phyloP scores from a whole-genome alignment of 2,113 vertebrate species.

The Ahaetulla prasina region DNA sequence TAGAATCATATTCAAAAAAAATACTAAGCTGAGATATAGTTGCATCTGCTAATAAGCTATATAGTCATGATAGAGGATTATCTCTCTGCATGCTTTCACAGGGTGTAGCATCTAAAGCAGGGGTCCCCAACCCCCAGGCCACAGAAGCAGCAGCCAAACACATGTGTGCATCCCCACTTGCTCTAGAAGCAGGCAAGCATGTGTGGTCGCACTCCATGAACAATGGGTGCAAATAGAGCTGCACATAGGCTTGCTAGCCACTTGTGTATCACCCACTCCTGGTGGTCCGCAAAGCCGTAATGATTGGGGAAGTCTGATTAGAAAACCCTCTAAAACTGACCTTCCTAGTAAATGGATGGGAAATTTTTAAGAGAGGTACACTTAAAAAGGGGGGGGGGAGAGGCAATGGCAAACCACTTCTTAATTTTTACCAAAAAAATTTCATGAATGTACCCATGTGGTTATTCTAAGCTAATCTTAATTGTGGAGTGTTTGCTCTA shows the following conservation, averaged over 20 bases:
- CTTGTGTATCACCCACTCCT: accelerated
- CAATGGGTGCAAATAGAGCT: neutral
- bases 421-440: neutral
- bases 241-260: neutral
- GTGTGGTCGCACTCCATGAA: neutral
- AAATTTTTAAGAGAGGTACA: neutral
- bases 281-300: neutral
- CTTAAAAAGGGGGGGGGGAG: too few species aligned
- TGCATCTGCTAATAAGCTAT: neutral
- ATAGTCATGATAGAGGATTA: neutral
- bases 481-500: neutral
- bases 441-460: neutral
- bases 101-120: neutral
- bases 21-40: neutral
- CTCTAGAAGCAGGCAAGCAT: neutral
- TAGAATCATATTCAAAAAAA: neutral
- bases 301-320: neutral
- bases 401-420: neutral
- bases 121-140: neutral
- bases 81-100: neutral
- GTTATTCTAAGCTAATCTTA: neutral
- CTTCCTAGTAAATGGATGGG: neutral
- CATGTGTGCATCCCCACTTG: neutral
- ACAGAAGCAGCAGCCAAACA: neutral
- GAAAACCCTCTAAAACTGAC: neutral